Conservation (phyloP, 2,888 invertebrate genomes). For the Epinotia bilunana region DNA sequence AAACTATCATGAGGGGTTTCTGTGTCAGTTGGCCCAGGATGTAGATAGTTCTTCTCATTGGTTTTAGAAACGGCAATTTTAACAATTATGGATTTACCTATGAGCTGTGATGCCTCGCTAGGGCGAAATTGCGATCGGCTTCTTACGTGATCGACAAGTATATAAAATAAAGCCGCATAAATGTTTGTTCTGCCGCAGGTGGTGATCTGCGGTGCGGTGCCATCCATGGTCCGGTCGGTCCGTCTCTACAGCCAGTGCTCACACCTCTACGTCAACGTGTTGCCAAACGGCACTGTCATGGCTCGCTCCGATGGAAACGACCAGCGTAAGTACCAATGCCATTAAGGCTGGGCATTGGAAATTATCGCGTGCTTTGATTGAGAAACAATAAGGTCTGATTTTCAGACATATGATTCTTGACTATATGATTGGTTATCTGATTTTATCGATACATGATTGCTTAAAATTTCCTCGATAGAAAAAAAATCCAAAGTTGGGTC, state of each 20-base stretch:
- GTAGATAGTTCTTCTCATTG: not conserved
- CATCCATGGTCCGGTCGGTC: slow-evolving; percentile 88
- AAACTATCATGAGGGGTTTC: no score
- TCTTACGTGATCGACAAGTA: not conserved
- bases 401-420: no score
- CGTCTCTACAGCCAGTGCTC: slow-evolving; percentile 88
- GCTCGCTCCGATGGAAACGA: slow-evolving; percentile 84
- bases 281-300: slow-evolving; percentile 87
- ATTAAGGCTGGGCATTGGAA: no score
- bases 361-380: no score
- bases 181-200: slow-evolving; percentile 72
- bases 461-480: no score
- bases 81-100: not conserved
- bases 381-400: no score
- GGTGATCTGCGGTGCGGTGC: slow-evolving; percentile 90
- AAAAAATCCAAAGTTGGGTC: no score
- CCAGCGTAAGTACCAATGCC: slow-evolving; percentile 82
- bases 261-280: slow-evolving; percentile 87
- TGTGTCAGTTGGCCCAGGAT: no score
- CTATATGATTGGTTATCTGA: no score
- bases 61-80: not conserved
- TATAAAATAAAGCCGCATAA: not conserved
- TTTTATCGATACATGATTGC: no score
- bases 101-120: not conserved
- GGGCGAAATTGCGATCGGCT: not conserved